Base-by-base conservation (phyloP, 2,797 vertebrate genomes). In the Nannoperca australis region DNA sequence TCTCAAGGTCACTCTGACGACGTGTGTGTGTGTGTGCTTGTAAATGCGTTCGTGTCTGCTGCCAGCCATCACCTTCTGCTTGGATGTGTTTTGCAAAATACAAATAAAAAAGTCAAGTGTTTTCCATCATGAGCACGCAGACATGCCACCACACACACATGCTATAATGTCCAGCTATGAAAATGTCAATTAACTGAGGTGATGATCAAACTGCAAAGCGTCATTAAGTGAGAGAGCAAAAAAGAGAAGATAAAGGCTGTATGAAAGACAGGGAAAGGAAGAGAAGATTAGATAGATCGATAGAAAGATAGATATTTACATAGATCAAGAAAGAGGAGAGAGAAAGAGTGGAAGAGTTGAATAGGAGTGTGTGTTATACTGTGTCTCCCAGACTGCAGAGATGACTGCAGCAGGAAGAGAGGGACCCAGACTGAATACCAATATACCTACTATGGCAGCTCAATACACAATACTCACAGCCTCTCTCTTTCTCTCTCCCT, bases 381-480 rank as follows among this genome's bases (percentile, higher is more conserved):
- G 84, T 89, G 83, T 88, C 89, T 92, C 68, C 74, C 79, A 92
- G 90, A 93, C 94, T 93, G 94, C 94, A 93, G 91, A 90, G 90
- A 93, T 83, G 90, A 94, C 94, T 94, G 93, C 93, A 93, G 92
- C 88, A 93, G 84, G 76, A 86, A 91, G 85, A 86, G 83, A 78
- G 80, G 75, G 80, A 93, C 85, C 83, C 83, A 81, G 75, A 54
- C 90, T 88, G 94, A 92, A 94, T 94, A 94, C 91, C 88, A 94
- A 94, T 94, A 59, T 79, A 85, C 85, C 73, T 64, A 81, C 88
- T 83, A 85, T 91, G 84, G 85, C 83, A 85, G 84, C 85, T 88
- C 86, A 84, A 82, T 84, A 85, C 73, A 80, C 79, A 88, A 85
- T 70, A 77, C 72, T 65, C 81, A 77, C 47, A 56, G 70, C 55